Base-by-base conservation (phyloP, 64 coral and sea anemone genomes). In the Exaiptasia diaphana region DNA sequence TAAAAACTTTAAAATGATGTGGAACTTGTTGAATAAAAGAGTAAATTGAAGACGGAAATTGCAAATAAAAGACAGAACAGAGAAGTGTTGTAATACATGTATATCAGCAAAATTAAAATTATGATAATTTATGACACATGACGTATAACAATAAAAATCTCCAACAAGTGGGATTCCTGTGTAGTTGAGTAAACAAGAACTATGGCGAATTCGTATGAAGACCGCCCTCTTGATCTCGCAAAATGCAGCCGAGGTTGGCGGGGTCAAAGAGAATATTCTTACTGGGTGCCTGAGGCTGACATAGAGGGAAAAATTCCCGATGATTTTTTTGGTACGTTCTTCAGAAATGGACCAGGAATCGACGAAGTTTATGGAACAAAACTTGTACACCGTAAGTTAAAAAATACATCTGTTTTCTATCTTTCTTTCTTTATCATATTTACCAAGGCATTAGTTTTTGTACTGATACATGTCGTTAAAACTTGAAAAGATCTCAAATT, bases 271-370 rank as follows among this genome's bases (percentile, higher is more conserved):
- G 91, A 95, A 74, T 73, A 74, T 61, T 79, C 21, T 41, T 95
- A 95, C 20, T 85, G 64, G 74, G 49, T 95, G 41, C 91, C 91
- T 40, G 56, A 39, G 40, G 72, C 80, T 72, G 91, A 95, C 43
- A 89, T 90, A 21, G 78, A 84, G 34, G 91, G 91, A 23, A 79
- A 85, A 75, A 70, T 95, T 15, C 91, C 91, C 2, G 85, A 65
- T n/a, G 86, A 89, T 84, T 63, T 95, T 38, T 61, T 41, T 70
- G 91, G 91, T 31, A 95, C 91, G 8, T 34, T 95, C 8, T 95
- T 95, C 24, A 88, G 91, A 38, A 95, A 95, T 74, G 91, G 91
- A 6, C 91, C 91, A 2, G 91, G 91, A 2, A 22, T 95, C 3
- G 42, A 71, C 9, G 86, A 78, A 74, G 91, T 95, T 43, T 95